These are phyloP conservation scores for Ennomos quercinarius DNA, from an alignment of 2,888 invertebrate genomes.

Conservation along the genomic window DNA sequence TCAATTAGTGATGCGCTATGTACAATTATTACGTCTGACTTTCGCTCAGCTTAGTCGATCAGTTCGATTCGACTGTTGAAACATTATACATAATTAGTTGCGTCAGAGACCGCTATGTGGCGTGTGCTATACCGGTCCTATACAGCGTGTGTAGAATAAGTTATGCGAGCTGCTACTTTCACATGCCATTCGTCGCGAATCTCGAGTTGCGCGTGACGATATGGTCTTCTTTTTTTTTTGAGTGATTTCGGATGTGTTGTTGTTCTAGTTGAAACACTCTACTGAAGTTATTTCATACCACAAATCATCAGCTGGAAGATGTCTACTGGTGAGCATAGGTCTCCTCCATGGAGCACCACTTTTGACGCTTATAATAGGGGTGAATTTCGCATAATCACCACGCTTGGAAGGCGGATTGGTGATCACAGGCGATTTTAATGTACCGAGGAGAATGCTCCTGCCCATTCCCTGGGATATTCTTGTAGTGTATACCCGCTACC, in stretches of 20 bases:
- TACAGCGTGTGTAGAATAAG: slow-evolving; percentile 71
- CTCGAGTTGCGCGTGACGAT: slow-evolving; percentile 50
- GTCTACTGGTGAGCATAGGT: no score
- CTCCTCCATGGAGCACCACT: no score
- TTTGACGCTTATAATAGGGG: no score
- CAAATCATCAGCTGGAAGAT: no score
- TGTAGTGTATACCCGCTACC: no score
- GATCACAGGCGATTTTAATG: no score
- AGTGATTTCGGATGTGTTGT: slow-evolving; percentile 5
- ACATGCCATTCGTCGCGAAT: slow-evolving; percentile 65
- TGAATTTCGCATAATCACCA: no score
- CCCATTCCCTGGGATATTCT: no score
- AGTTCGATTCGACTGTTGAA: slow-evolving; percentile 62
- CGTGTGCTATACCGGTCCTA: slow-evolving; percentile 67
- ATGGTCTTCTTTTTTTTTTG: slow-evolving; percentile 30
- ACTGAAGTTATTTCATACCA: background rate
- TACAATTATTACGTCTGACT: slow-evolving; percentile 64
- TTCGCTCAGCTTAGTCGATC: slow-evolving; percentile 59
- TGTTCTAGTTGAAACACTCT: slow-evolving; percentile 2
- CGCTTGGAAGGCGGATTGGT: no score
- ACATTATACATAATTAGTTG: slow-evolving; percentile 77
- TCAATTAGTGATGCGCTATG: slow-evolving; percentile 30
- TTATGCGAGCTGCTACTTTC: slow-evolving; percentile 71
- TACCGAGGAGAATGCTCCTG: no score
- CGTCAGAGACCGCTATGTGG: slow-evolving; percentile 60